Evolutionary conservation across 2,888 invertebrate species (phyloP), one percentile per base, ranked within the genome.

Genomic region (Metalampra italica): DNA sequence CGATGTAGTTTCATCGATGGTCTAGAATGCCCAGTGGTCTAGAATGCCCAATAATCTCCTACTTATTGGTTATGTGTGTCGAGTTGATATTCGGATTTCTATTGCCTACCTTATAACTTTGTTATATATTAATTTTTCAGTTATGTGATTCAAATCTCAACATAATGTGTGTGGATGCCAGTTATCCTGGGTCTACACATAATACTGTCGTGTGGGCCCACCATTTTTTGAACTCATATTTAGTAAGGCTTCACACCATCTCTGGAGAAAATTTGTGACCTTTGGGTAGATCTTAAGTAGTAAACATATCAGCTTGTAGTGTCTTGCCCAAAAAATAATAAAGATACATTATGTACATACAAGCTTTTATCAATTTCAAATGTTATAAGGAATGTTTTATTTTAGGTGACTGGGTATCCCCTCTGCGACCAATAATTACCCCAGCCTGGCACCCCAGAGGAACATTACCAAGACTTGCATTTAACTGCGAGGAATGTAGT

Each of bases 401-500:
- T 48, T 38, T 12, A 53, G 46, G 50, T 30, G 49, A 46, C 37
- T 46, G 52, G 49, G 22, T 47, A 53, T 49, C 36, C n/a, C n/a
- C 40, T n/a, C 41, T 47, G 30, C 39, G 55, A 38, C 29, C 47
- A 9, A 42, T 40, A 15, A 1, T 55, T 29, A 56, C 42, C 49
- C n/a, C 37, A 11, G 5, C 42, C 41, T 1, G 46, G 42, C 0
- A 36, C 51, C 11, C 37, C 49, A 11, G 47, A 54, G 29, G 38
- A 42, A 3, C 9, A 41, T n/a, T 52, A 52, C 11, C 50, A 48
- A 0, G 9, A 41, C 1, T 3, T 42, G 9, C 50, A 53, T 7
- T 44, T 43, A 22, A 9, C 22, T 5, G 43, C 43, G 5, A 43
- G 47, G 5, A 49, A 43, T 34, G 46, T 34, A 7, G 43, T 52